These are phyloP conservation scores for Chironomus riparius DNA, from an alignment of 2,888 invertebrate genomes.

Conservation along the genomic window DNA sequence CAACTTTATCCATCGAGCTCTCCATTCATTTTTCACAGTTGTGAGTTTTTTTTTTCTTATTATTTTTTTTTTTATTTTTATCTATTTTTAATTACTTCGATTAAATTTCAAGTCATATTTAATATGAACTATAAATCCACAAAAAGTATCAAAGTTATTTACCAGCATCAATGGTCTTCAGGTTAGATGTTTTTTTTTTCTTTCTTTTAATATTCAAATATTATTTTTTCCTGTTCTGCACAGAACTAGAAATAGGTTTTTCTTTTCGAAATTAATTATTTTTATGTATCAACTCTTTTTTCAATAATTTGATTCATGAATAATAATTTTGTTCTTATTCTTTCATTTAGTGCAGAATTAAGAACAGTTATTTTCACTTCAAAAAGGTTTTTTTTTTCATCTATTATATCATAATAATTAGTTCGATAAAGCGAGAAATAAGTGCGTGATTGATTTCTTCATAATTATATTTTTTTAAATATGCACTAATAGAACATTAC, in stretches of 20 bases:
- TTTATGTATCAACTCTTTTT: background rate
- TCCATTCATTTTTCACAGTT: no score
- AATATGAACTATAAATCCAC: background rate
- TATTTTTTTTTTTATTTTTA: background rate
- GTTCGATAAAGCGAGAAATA: slow-evolving; percentile 14
- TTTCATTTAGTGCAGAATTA: background rate
- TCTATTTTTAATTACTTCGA: background rate
- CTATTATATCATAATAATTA: slow-evolving; percentile 4
- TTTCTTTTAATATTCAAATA: background rate
- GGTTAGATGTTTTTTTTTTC: background rate
- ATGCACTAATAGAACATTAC: slow-evolving; percentile 15
- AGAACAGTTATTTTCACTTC: background rate
- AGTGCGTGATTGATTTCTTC: slow-evolving; percentile 24
- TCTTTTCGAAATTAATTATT: slow-evolving; percentile 8
- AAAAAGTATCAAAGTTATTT: background rate
- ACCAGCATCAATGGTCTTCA: slow-evolving; percentile 12
- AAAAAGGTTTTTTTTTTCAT: background rate
- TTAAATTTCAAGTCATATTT: background rate
- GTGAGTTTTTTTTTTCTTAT: background rate
- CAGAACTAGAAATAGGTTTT: background rate
- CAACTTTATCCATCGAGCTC: background rate
- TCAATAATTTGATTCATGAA: background rate
- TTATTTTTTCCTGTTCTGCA: background rate
- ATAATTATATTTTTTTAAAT: background rate
- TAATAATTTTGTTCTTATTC: background rate